Evolutionary conservation across 2,888 invertebrate genomes (phyloP).

Genomic region (Adelognathus sp.): DNA sequence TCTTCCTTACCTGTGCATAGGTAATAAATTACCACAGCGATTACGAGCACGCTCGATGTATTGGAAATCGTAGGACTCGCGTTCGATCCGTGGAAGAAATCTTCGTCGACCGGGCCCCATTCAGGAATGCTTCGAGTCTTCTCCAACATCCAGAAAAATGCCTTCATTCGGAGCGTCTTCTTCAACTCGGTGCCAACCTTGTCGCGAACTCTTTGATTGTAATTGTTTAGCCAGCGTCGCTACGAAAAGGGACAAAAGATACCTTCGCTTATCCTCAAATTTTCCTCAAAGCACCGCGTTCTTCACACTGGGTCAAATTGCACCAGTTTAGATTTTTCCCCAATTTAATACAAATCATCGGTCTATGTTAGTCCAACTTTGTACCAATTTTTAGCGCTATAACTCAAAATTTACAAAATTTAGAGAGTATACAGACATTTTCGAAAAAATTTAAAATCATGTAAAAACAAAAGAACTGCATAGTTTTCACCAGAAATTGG

Average conservation of each 20-base stretch:
- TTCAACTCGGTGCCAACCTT: conserved; percentile 89
- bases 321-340: too few species aligned
- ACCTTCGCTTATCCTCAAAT: too few species aligned
- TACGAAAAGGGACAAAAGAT: conserved; percentile 73
- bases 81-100: conserved; percentile 62
- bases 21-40: conserved; percentile 51
- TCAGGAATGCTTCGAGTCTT: conserved; percentile 88
- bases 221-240: conserved; percentile 91
- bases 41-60: conserved; percentile 33
- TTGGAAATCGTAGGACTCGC: conserved; percentile 51
- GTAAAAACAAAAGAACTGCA: too few species aligned
- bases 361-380: too few species aligned
- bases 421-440: too few species aligned
- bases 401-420: too few species aligned
- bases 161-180: conserved; percentile 86
- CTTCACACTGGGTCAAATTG: too few species aligned
- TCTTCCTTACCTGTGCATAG: conserved; percentile 44
- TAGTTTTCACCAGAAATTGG: too few species aligned
- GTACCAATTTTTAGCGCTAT: too few species aligned
- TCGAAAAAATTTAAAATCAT: too few species aligned
- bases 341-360: too few species aligned
- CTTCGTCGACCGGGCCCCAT: conserved; percentile 74
- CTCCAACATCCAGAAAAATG: conserved; percentile 92
- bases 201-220: conserved; percentile 88
- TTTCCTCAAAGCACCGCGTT: too few species aligned